phyloP scores from a whole-genome alignment of 2,888 invertebrate species.

The Chouioia cunea region DNA sequence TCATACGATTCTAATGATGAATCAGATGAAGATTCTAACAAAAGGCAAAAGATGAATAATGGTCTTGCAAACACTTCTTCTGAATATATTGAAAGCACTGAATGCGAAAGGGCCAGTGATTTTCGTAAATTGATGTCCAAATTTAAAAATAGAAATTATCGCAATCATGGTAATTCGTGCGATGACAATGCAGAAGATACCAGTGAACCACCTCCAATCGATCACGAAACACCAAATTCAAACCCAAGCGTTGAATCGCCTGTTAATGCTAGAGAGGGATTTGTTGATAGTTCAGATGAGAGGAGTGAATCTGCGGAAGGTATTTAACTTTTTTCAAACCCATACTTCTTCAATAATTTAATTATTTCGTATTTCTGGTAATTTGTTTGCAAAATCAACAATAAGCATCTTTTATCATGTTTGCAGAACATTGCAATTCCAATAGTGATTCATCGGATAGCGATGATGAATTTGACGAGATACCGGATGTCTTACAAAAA shows the following conservation, averaged over 20 bases:
- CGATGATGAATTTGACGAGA: constrained; percentile 58
- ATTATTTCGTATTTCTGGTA: constrained; percentile 3
- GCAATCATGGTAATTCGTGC: constrained; percentile 50
- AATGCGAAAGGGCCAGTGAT: constrained; percentile 34
- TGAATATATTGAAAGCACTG: background rate
- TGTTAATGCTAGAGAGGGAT: constrained; percentile 4
- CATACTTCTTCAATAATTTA: constrained; percentile 9
- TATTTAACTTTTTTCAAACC: constrained; percentile 13
- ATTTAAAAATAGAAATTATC: constrained; percentile 59
- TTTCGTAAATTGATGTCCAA: constrained; percentile 56
- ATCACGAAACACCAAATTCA: constrained; percentile 20
- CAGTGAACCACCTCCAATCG: constrained; percentile 37
- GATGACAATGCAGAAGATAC: constrained; percentile 47
- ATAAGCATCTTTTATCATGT: too few species aligned
- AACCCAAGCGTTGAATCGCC: background rate
- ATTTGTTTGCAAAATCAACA: background rate
- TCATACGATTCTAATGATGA: constrained; percentile 14
- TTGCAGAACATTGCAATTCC: constrained; percentile 52
- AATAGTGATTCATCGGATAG: constrained; percentile 54
- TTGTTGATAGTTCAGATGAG: constrained; percentile 42
- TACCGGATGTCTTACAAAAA: constrained; percentile 71
- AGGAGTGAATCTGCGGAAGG: constrained; percentile 40
- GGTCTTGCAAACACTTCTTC: constrained; percentile 26
- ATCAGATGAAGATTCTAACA: constrained; percentile 55
- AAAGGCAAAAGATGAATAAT: constrained; percentile 55